Conservation (phyloP, 2,113 vertebrate species). For the Muntiacus reevesi region DNA sequence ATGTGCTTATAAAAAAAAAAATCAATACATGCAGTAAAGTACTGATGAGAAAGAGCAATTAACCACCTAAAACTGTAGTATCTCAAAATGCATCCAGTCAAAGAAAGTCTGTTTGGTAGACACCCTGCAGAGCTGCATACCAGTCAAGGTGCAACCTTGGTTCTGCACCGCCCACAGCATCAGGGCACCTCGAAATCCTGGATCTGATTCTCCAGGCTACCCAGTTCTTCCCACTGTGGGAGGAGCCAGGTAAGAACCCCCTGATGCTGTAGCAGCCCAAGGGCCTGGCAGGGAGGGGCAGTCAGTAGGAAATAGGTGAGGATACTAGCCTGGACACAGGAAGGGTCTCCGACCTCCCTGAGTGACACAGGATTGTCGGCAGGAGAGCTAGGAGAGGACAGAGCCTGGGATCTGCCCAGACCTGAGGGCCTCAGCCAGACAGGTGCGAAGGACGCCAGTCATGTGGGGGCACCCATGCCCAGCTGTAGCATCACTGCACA, state of each 20-base stretch:
- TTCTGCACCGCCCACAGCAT: not conserved
- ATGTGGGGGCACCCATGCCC: not conserved
- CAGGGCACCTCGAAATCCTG: no score
- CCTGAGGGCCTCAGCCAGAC: not conserved
- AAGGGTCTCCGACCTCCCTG: not conserved
- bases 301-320: accelerated
- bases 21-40: not conserved
- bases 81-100: not conserved
- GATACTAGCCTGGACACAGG: not conserved
- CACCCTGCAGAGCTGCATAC: no score
- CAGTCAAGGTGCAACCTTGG: not conserved
- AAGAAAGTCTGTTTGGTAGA: not conserved
- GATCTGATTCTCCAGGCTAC: accelerated
- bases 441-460: not conserved
- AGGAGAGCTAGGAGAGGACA: not conserved
- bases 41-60: not conserved
- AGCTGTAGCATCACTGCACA: accelerated
- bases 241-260: not conserved
- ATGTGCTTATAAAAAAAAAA: not conserved
- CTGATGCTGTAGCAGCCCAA: no score
- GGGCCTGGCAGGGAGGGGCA: accelerated
- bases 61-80: not conserved
- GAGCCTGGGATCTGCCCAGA: not conserved
- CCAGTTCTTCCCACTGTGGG: not conserved
- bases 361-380: no score